phyloP scores from a whole-genome alignment of 2,797 vertebrate genomes.

The Anabacerthia variegaticeps region DNA sequence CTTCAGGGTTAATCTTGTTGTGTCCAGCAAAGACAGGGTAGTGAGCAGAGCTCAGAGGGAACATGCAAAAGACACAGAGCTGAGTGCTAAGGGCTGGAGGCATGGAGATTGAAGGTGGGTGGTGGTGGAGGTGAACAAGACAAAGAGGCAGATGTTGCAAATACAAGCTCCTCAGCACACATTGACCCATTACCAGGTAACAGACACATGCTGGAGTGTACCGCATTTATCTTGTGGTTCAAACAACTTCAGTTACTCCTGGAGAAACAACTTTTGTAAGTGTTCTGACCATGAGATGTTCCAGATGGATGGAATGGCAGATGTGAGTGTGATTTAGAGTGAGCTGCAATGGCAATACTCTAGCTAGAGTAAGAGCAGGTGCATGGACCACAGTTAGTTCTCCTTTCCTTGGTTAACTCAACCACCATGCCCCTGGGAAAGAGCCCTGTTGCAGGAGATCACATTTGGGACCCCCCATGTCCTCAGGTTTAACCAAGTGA shows the following conservation, averaged over 20 bases:
- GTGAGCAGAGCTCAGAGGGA: neutral
- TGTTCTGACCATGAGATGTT: neutral
- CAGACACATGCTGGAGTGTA: fast-evolving
- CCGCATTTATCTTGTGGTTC: neutral
- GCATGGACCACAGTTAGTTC: neutral
- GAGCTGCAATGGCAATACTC: neutral
- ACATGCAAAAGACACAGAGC: neutral
- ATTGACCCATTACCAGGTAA: neutral
- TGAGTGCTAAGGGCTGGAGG: neutral
- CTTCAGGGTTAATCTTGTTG: neutral
- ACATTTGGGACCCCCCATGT: fast-evolving
- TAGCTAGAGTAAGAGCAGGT: neutral
- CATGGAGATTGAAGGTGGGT: neutral
- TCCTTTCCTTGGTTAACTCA: neutral
- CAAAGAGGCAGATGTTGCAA: neutral
- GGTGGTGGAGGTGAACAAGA: neutral
- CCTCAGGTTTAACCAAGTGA: neutral
- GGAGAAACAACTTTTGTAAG: neutral
- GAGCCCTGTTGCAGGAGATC: neutral
- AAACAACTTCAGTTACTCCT: neutral
- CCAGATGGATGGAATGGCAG: neutral
- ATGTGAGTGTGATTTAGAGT: neutral
- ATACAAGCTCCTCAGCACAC: neutral
- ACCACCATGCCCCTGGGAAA: neutral
- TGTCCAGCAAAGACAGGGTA: neutral